phyloP scores from a whole-genome alignment of 2,113 vertebrate genomes.

The Gymnorhina tibicen region DNA sequence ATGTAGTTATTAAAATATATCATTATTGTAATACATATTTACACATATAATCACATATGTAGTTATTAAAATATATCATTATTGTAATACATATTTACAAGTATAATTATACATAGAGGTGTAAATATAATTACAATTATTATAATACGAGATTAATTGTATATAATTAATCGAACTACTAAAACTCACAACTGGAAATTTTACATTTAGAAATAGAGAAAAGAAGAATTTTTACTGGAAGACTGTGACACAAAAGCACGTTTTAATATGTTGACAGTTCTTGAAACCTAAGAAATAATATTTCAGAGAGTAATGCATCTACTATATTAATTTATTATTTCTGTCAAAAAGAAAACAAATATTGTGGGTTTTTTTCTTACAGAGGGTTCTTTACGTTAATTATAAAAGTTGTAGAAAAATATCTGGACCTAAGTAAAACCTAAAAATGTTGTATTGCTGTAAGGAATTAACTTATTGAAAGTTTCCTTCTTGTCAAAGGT shows the following conservation, averaged over 20 bases:
- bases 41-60: not conserved
- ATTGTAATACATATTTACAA: not conserved
- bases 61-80: not conserved
- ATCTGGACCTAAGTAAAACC: not conserved
- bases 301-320: not conserved
- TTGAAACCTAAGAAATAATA: not conserved
- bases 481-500: not conserved
- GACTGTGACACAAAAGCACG: not conserved
- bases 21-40: not conserved
- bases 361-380: fast-evolving
- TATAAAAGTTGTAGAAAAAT: not conserved
- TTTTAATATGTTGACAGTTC: not conserved
- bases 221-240: not conserved
- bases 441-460: not conserved
- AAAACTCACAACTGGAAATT: not conserved
- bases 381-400: fast-evolving
- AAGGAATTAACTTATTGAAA: not conserved
- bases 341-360: not conserved
- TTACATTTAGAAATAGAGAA: not conserved
- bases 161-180: not conserved
- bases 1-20: not conserved
- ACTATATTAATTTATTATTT: not conserved
- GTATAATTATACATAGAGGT: not conserved
- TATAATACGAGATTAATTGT: not conserved
- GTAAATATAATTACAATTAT: not conserved